Percentiles rank a stretch among this genome's conserved stretches.
These are phyloP conservation scores for Dendroctonus valens DNA, from an alignment of 1,140 invertebrate genomes.

Conservation along the genomic window DNA sequence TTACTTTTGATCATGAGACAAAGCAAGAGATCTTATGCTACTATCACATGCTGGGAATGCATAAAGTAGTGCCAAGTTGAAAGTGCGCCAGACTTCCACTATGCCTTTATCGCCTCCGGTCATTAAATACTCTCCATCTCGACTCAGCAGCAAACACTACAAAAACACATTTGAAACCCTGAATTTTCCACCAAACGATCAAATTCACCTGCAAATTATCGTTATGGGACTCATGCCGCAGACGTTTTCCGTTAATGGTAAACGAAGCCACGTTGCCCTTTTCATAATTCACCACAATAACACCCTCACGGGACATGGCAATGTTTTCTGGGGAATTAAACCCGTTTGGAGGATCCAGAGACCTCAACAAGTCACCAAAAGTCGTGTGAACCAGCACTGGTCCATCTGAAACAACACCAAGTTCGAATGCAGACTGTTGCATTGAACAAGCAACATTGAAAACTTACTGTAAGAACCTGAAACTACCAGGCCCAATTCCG, in stretches of 20 bases:
- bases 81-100: conserved; percentile 97
- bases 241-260: conserved; percentile 86
- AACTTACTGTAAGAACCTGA: conserved; percentile 84
- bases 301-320: conserved; percentile 92
- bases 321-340: conserved; percentile 88
- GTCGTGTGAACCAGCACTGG: conserved; percentile 96
- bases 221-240: conserved; percentile 87
- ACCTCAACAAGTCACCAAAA: conserved; percentile 94
- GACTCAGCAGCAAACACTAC: conserved; percentile 89
- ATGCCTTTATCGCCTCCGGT: conserved; percentile 95
- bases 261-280: conserved; percentile 88
- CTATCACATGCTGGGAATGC: conserved; percentile 96
- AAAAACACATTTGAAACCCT: conserved; percentile 34
- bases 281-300: conserved; percentile 92
- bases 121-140: conserved; percentile 97
- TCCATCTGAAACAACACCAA: conserved; percentile 65
- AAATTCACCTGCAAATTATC: conserved; percentile 86
- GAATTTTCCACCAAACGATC: conserved; percentile 16
- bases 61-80: conserved; percentile 94
- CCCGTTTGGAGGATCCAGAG: conserved; percentile 76
- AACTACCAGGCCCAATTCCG: conserved; percentile 96
- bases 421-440: no score
- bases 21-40: conserved; percentile 85
- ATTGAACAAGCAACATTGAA: neutral
- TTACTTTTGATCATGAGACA: conserved; percentile 97